phyloP scores from a whole-genome alignment of 2,888 invertebrate species.

The Phlogophora meticulosa region DNA sequence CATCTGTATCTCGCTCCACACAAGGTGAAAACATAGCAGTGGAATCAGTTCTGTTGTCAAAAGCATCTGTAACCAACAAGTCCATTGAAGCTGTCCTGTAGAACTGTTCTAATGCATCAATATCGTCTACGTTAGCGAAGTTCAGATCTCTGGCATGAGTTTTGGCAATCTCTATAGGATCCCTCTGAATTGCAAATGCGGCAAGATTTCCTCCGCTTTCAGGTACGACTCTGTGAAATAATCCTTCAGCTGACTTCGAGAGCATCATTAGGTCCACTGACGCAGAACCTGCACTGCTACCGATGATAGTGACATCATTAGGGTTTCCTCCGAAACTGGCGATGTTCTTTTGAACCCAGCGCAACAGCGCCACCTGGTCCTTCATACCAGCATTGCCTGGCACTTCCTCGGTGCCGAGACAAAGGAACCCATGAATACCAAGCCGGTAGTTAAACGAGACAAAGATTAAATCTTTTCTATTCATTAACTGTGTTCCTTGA shows the following conservation, averaged over 20 bases:
- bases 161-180: slow-evolving; percentile 74
- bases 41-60: slow-evolving; percentile 56
- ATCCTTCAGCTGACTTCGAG: slow-evolving; percentile 68
- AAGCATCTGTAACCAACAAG: slow-evolving; percentile 57
- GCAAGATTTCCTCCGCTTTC: slow-evolving; percentile 72
- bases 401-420: slow-evolving; percentile 68
- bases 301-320: slow-evolving; percentile 72
- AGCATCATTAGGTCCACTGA: slow-evolving; percentile 70
- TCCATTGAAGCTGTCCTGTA: slow-evolving; percentile 64
- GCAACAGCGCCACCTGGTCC: slow-evolving; percentile 72
- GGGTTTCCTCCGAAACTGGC: slow-evolving; percentile 75
- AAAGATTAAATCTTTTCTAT: slow-evolving; percentile 65
- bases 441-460: slow-evolving; percentile 73
- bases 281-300: slow-evolving; percentile 72
- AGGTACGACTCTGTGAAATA: slow-evolving; percentile 74
- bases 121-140: slow-evolving; percentile 68
- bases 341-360: slow-evolving; percentile 75
- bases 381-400: slow-evolving; percentile 78
- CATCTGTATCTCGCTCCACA: slow-evolving; percentile 53
- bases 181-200: slow-evolving; percentile 66
- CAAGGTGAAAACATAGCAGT: slow-evolving; percentile 64
- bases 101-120: slow-evolving; percentile 74
- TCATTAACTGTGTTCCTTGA: slow-evolving; percentile 27
- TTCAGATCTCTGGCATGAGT: slow-evolving; percentile 64
- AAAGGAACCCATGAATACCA: slow-evolving; percentile 69